Conservation (phyloP, 2,797 vertebrate species). For the Pogonophryne albipinna region DNA sequence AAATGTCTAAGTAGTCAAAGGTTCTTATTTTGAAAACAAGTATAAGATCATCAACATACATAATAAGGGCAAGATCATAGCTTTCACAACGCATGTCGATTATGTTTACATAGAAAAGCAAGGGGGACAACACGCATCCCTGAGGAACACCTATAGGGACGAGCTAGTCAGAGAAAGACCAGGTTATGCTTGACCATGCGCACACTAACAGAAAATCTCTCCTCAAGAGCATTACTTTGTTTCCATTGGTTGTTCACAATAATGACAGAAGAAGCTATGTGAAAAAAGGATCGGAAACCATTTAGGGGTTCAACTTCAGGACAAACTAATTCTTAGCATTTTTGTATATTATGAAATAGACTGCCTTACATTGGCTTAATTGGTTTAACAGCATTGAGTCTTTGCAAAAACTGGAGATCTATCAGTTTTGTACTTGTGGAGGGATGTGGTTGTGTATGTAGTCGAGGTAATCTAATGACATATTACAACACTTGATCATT, state of each 20-base stretch:
- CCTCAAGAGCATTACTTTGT: neutral
- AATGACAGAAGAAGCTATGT: neutral
- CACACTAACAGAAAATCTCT: neutral
- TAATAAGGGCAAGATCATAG: neutral
- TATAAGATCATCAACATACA: neutral
- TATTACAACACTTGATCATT: slow-evolving; percentile 20
- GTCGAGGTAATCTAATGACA: neutral
- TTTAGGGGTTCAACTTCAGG: neutral
- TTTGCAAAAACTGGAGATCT: neutral
- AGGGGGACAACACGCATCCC: neutral
- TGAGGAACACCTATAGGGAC: neutral
- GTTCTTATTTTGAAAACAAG: neutral
- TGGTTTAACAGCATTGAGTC: neutral
- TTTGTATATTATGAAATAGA: neutral
- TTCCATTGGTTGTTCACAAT: neutral
- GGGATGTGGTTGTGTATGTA: neutral
- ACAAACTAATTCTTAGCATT: neutral
- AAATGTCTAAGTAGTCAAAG: neutral
- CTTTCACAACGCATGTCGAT: neutral
- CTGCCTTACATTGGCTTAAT: neutral
- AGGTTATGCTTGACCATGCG: too few species aligned
- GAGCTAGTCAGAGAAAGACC: neutral
- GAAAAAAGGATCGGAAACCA: neutral
- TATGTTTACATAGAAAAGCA: slow-evolving; percentile 9
- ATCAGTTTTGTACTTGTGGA: neutral